Evolutionary conservation across 2,113 vertebrate genomes (phyloP).

Genomic region (Chinchilla lanigera): DNA sequence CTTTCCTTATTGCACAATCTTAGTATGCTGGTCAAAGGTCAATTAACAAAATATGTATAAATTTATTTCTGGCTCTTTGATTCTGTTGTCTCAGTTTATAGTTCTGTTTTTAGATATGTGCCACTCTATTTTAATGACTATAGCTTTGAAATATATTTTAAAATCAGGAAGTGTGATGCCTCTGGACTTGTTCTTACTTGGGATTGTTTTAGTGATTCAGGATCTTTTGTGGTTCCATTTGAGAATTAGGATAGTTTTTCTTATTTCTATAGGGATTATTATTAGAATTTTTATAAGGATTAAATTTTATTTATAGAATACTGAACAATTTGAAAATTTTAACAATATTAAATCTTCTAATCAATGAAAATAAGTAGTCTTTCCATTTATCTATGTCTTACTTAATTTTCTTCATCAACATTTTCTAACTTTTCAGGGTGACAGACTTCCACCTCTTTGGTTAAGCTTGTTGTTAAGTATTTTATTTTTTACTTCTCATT

Average conservation of each 20-base stretch:
- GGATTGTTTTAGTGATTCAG: not conserved
- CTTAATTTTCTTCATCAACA: not conserved
- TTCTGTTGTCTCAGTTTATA: not conserved
- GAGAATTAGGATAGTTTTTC: not conserved
- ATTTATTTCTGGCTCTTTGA: not conserved
- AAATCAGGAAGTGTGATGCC: not conserved
- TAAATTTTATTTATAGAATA: not conserved
- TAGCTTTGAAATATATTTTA: not conserved
- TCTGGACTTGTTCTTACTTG: not conserved
- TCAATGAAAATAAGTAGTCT: not conserved
- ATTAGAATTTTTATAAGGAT: not conserved
- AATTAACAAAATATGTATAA: not conserved
- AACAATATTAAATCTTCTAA: not conserved
- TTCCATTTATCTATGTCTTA: not conserved
- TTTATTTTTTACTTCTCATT: not conserved
- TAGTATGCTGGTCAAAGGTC: not conserved
- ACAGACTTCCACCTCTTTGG: not conserved
- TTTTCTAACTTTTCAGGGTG: not conserved
- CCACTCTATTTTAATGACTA: not conserved
- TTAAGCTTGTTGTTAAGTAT: not conserved
- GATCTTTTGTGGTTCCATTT: not conserved
- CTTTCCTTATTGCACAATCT: not conserved
- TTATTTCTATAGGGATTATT: not conserved
- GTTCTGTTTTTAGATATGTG: not conserved
- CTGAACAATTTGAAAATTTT: not conserved